These are phyloP conservation scores for Globia sparganii DNA, from an alignment of 2,888 invertebrate species.

Conservation along the genomic window DNA sequence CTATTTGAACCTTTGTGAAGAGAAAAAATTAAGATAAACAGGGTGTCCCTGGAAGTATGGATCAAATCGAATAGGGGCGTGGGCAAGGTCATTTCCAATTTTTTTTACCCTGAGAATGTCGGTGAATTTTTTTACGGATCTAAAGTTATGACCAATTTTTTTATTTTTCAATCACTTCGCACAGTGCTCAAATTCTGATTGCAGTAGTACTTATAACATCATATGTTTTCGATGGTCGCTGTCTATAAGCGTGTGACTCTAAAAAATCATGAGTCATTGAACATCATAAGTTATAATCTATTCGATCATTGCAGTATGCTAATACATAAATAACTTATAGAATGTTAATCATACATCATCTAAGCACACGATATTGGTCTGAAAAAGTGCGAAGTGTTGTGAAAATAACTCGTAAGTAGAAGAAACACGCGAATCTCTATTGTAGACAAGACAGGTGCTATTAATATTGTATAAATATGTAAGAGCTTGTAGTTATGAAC, in stretches of 20 bases:
- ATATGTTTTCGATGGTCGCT: background rate
- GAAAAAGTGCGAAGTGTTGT: conserved; percentile 46
- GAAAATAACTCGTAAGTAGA: conserved; percentile 26
- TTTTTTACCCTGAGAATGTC: no score
- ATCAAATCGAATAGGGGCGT: no score
- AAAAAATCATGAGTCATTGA: conserved; percentile 21
- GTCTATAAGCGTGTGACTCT: background rate
- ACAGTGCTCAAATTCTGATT: no score
- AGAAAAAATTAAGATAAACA: no score
- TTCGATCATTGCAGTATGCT: conserved; percentile 27
- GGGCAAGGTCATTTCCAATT: no score
- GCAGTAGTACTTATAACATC: background rate
- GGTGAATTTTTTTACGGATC: no score
- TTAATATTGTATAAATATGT: conserved; percentile 22
- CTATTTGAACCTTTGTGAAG: no score
- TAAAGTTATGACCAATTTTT: no score
- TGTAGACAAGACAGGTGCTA: conserved; percentile 12
- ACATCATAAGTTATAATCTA: conserved; percentile 4
- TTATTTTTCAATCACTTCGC: no score
- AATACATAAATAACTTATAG: conserved; percentile 19
- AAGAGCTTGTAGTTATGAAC: background rate
- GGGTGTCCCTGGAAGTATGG: no score
- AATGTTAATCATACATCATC: conserved; percentile 25
- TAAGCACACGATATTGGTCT: conserved; percentile 17
- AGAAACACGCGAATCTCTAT: conserved; percentile 39